These are phyloP conservation scores for Glaucopsyche alexis DNA, from an alignment of 2,888 invertebrate genomes.

Conservation along the genomic window DNA sequence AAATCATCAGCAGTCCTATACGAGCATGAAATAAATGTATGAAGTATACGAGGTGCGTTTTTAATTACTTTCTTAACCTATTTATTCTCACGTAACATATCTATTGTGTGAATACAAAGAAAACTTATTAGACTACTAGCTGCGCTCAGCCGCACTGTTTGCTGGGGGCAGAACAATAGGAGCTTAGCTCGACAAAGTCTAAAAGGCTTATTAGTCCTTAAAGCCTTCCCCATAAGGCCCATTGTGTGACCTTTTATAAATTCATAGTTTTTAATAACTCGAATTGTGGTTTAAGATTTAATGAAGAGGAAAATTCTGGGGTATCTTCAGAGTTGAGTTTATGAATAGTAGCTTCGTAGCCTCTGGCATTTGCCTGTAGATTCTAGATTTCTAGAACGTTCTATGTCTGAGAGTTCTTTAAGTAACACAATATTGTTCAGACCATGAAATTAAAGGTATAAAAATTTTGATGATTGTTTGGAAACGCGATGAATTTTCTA, in stretches of 20 bases:
- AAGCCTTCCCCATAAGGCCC: conserved; percentile 11
- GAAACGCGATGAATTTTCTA: no score
- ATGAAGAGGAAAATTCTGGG: conserved; percentile 1
- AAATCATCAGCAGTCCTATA: no score
- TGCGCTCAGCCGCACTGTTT: conserved; percentile 40
- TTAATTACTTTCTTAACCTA: conserved; percentile 28
- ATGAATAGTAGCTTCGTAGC: no score
- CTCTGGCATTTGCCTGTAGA: no score
- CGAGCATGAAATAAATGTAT: no score
- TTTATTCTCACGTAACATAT: conserved; percentile 24
- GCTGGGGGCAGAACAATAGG: conserved; percentile 38
- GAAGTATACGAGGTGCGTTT: neutral
- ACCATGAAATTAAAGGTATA: no score
- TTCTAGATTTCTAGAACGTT: no score
- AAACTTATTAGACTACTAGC: conserved; percentile 32
- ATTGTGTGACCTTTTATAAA: conserved; percentile 18
- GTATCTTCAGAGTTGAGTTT: no score
- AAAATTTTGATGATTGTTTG: no score
- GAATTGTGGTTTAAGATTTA: conserved; percentile 15
- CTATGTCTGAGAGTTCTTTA: no score
- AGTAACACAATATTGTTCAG: no score
- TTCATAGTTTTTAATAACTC: conserved; percentile 20
- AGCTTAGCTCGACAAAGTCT: conserved; percentile 37
- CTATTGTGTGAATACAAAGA: conserved; percentile 33
- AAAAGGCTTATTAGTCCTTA: conserved; percentile 36